Evolutionary conservation across 2,113 vertebrate genomes (phyloP).

Genomic region (Actinemys pallida): DNA sequence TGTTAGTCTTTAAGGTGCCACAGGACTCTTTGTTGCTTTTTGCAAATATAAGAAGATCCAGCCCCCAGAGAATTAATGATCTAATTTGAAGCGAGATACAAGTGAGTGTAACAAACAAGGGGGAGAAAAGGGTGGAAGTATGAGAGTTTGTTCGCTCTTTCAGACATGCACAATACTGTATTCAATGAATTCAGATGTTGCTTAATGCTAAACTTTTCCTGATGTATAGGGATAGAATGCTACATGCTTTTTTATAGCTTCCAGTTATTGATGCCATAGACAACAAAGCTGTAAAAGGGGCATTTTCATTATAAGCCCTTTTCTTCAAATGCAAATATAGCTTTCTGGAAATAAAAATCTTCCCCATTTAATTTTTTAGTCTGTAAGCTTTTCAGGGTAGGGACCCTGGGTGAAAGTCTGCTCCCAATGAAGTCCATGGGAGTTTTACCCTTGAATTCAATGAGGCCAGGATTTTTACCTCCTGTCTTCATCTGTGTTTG

Average conservation of each 20-base stretch:
- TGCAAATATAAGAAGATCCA: not conserved
- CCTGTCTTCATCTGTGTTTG: not conserved
- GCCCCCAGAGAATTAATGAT: not conserved
- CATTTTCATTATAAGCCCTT: conserved; percentile 44
- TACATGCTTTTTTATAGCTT: not conserved
- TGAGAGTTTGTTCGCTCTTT: not conserved
- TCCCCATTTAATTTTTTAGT: not conserved
- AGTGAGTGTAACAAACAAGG: not conserved
- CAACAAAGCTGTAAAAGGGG: conserved; percentile 30
- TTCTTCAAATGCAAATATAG: conserved; percentile 7
- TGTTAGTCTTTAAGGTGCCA: no score
- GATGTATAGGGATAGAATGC: not conserved
- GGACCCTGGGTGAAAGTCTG: not conserved
- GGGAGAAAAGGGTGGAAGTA: not conserved
- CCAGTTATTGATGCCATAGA: not conserved
- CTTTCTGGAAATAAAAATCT: conserved; percentile 11
- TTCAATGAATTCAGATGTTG: not conserved
- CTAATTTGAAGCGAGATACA: not conserved
- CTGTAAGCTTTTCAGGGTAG: not conserved
- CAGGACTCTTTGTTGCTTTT: no score
- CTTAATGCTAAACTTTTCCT: not conserved
- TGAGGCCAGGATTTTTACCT: not conserved
- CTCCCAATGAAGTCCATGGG: not conserved
- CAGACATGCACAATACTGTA: not conserved
- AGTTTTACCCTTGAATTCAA: no score